Evolutionary conservation across 1,140 invertebrate species (phyloP), one percentile per base, ranked within the genome.

Genomic region (Potamilus streckersoni): DNA sequence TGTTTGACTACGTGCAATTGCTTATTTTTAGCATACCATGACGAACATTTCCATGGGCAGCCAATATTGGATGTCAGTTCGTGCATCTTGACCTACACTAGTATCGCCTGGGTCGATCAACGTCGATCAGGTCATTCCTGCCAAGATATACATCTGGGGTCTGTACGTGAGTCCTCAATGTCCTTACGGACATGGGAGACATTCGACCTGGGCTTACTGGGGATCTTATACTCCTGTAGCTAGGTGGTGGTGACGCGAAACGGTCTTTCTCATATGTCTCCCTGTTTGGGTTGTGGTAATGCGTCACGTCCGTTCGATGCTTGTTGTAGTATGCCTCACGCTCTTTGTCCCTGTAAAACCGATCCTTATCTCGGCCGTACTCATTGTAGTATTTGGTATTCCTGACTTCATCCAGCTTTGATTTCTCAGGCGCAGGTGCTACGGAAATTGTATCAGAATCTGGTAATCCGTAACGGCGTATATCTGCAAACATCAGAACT

Each of bases 251-350:
- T 16, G 57, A 61, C 38, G 8, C 8, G 38, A 38, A 38, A 8
- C 38, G 38, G 38, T 38, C 38, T 19, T 69, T 20, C 19, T 69
- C 31, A 38, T 68, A 77, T 12, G 70, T 58, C 15, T 77, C 69
- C 27, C 75, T 65, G 65, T 77, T 72, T 0, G 75, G 75, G 58
- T 77, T 77, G 65, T 77, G 69, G 63, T 77, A 77, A 58, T 77
- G 75, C 17, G 59, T 58, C 11, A 69, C 19, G 6, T 72, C 20
- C 20, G 57, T 23, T 61, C 49, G 38, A 17, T 58, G 73, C 19
- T 69, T 76, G 17, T 64, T 61, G 4, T 56, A 55, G 8, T 55
- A 56, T 15, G 19, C 11, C 2, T 20, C 20, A 19, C 59, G 23
- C 56, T 68, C 72, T 57, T 69, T 77, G 31, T 60, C 61, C 70